Evolutionary conservation across 2,888 invertebrate species (phyloP).

Genomic region (Hybos culiciformis): DNA sequence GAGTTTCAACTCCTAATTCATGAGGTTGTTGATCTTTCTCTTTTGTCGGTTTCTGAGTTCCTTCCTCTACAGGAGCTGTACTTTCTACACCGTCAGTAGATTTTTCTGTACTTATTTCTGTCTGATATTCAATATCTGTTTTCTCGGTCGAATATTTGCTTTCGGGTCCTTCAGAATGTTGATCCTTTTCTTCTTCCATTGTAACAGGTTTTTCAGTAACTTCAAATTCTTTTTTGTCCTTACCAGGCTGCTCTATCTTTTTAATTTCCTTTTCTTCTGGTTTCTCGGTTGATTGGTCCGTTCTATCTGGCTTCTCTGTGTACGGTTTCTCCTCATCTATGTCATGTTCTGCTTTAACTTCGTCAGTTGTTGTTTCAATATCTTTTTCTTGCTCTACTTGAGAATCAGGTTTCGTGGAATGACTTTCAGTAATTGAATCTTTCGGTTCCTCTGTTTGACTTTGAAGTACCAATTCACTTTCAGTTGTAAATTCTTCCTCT

Average conservation of each 20-base stretch:
- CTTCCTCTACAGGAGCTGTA: slow-evolving; percentile 10
- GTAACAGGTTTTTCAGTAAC: slow-evolving; percentile 2
- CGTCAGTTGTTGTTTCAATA: neutral
- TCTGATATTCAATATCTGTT: no score
- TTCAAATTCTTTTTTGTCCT: slow-evolving; percentile 9
- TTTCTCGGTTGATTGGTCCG: slow-evolving; percentile 3
- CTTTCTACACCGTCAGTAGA: slow-evolving; percentile 7
- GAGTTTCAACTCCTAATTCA: no score
- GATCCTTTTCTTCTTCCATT: neutral
- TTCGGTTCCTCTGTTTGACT: neutral
- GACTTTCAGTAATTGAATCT: neutral
- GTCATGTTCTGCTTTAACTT: slow-evolving; percentile 1
- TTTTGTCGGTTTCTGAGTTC: neutral
- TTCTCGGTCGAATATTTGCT: neutral
- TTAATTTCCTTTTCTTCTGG: slow-evolving; percentile 1
- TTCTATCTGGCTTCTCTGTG: slow-evolving; percentile 12
- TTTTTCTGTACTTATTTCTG: neutral
- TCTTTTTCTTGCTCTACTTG: neutral
- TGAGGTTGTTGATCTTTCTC: no score
- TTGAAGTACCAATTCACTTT: no score
- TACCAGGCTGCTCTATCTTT: neutral
- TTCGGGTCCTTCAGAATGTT: neutral
- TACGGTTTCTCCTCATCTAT: neutral
- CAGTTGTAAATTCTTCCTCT: no score
- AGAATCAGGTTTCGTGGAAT: slow-evolving; percentile 7